These are phyloP conservation scores for Clarias pachynema DNA, from an alignment of 2,797 vertebrate species.

Conservation along the genomic window DNA sequence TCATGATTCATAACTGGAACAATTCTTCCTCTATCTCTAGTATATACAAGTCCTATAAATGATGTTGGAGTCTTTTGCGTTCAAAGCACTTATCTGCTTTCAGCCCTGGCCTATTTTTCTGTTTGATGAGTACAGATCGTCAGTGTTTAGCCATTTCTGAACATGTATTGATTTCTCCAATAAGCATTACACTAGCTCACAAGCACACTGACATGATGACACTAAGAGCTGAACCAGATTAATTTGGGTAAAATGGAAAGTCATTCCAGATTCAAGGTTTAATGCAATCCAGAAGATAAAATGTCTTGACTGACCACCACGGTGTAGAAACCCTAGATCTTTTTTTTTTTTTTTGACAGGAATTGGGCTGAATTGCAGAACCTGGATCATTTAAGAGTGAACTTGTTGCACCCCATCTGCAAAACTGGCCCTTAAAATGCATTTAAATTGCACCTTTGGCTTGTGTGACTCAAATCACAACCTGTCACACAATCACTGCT, in stretches of 20 bases:
- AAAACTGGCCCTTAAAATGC: conserved; percentile 9
- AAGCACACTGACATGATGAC: background rate
- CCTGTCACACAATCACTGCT: conserved; percentile 16
- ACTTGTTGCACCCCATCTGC: background rate
- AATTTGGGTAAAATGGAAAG: too few relatives aligned
- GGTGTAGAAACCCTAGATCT: too few relatives aligned
- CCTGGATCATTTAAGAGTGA: background rate
- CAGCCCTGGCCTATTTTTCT: background rate
- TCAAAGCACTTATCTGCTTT: background rate
- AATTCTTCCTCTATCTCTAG: background rate
- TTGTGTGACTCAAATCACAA: conserved; percentile 8
- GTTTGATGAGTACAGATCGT: background rate
- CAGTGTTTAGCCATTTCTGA: background rate
- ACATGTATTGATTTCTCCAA: background rate
- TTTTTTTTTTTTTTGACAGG: too few relatives aligned
- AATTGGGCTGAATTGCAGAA: background rate
- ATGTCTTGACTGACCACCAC: too few relatives aligned
- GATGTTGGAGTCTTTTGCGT: background rate
- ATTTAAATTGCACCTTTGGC: background rate
- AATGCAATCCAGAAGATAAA: background rate
- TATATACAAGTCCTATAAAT: background rate
- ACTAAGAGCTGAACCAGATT: too few relatives aligned
- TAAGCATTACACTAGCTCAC: background rate
- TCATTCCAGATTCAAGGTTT: background rate
- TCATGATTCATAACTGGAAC: too few relatives aligned